Evolutionary conservation across 2,113 vertebrate genomes (phyloP), one percentile per base, ranked within the genome.

Genomic region (Ceratotherium simum): DNA sequence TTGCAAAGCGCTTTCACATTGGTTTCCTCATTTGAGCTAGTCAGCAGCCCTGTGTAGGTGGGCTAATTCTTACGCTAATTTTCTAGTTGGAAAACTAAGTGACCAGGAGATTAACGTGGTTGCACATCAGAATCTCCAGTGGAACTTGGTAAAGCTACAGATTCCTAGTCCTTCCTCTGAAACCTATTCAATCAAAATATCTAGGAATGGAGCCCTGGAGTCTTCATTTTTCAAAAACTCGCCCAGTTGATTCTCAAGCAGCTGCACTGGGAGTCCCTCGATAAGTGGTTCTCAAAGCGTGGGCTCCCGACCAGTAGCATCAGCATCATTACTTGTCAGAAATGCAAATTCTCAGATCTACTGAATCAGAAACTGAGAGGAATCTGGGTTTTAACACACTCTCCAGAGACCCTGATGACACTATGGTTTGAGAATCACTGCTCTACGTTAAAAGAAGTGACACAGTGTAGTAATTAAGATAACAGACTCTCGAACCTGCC

Each of bases 201-300:
- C 85, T 89, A 62, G n/a, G 39, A 93, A 51, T 51, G 16, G 42
- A 64, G 13, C 4, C n/a, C 62, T 46, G 14, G 46, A 23, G 33
- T 60, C n/a, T n/a, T 31, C 11, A 29, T 67, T 97, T 82, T 94
- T 95, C 72, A 88, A 80, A 94, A 58, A 27, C 23, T 42, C 16
- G 8, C 17, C 8, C 23, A 62, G 39, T 4, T 56, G 42, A 46
- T 72, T 60, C 42, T 64, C 12, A 83, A 54, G 33, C 11, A 58
- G 29, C 60, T 67, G 1, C 33, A 33, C 12, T 64, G 20, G 46
- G 31, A 67, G 33, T 36, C 56, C 62, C 54, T 65, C 46, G 12
- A 42, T 58, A 29, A 60, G 21, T 51, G 21, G 4, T 56, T 96
- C 70, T 95, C 51, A 75, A 62, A 88, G 39, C 42, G 21, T 39